These are phyloP conservation scores for Sinonovacula constricta DNA, from an alignment of 1,140 invertebrate genomes.

Conservation along the genomic window DNA sequence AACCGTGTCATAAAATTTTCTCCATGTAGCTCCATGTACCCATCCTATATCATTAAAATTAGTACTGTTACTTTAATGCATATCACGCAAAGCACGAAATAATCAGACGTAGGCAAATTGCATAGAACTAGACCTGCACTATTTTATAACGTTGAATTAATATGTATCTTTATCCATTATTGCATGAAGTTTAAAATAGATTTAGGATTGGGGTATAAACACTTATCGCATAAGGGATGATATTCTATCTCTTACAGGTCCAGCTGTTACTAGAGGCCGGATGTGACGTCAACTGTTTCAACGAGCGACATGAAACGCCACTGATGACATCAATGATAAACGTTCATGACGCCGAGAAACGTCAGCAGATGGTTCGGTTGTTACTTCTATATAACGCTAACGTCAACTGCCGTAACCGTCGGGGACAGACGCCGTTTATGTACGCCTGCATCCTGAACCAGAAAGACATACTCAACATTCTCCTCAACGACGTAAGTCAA, in stretches of 20 bases:
- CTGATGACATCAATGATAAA: constrained; percentile 56
- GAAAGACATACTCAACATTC: constrained; percentile 44
- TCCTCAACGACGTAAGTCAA: constrained; percentile 62
- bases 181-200: too few species aligned
- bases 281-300: constrained; percentile 57
- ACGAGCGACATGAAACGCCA: constrained; percentile 61
- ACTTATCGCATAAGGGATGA: too few species aligned
- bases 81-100: too few species aligned
- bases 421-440: constrained; percentile 64
- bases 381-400: constrained; percentile 60
- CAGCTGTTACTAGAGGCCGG: constrained; percentile 64
- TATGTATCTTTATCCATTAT: too few species aligned
- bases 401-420: constrained; percentile 58
- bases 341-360: constrained; percentile 39
- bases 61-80: too few species aligned
- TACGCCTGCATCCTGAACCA: constrained; percentile 59
- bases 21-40: too few species aligned
- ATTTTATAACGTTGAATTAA: too few species aligned
- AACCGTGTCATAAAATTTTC: too few species aligned
- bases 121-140: too few species aligned
- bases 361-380: constrained; percentile 51
- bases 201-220: too few species aligned
- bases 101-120: too few species aligned
- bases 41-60: too few species aligned
- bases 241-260: constrained; percentile 49